A percentile compares a stretch with the other conserved stretches of the same genome.
Evolutionary conservation across 2,797 vertebrate genomes (phyloP).

Genomic region (Malurus leucopterus): DNA sequence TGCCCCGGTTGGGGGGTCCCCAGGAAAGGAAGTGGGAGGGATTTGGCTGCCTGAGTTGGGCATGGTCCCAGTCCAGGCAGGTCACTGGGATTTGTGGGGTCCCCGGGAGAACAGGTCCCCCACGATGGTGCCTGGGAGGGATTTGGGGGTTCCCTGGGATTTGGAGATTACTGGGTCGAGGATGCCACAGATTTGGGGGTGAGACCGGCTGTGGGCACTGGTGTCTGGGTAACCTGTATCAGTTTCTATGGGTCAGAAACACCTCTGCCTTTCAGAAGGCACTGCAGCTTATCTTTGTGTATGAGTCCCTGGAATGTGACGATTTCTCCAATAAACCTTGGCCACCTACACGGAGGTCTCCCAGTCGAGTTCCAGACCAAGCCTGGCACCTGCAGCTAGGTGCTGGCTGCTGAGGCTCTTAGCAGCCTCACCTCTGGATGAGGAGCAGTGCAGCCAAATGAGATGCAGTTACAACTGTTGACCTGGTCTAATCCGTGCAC

Average conservation of each 20-base stretch:
- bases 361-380: background rate
- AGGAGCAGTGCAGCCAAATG: no score
- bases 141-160: no score
- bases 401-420: background rate
- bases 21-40: background rate
- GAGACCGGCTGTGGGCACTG: background rate
- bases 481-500: background rate
- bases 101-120: no score
- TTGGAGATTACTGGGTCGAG: no score
- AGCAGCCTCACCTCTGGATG: background rate
- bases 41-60: no score
- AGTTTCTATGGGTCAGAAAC: constrained; percentile 1
- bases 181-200: background rate
- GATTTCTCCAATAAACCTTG: constrained; percentile 43
- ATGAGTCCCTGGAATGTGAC: background rate
- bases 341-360: background rate
- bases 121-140: background rate
- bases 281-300: constrained; percentile 19
- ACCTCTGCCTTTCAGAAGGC: constrained; percentile 26
- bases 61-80: no score
- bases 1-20: background rate
- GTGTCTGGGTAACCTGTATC: background rate
- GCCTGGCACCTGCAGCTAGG: background rate
- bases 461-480: no score
- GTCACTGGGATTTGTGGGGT: no score